Percentiles rank a stretch among this genome's conserved stretches.
Evolutionary conservation across 2,888 invertebrate genomes (phyloP).

Genomic region (Macrophya alboannulata): DNA sequence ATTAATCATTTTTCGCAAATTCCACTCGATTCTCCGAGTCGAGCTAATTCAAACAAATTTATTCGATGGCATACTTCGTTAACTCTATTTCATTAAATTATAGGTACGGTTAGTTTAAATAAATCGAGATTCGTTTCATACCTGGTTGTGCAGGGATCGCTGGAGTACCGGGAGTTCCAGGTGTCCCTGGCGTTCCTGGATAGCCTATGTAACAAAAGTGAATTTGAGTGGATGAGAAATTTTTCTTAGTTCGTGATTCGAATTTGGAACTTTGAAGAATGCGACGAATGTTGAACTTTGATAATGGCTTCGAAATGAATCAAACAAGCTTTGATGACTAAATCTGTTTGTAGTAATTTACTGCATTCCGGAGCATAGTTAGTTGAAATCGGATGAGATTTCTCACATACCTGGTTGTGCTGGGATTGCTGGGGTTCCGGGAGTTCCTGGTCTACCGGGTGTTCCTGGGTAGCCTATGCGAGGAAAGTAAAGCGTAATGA

Average conservation of each 20-base stretch:
- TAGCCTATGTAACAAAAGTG: slow-evolving; percentile 43
- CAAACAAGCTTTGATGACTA: neutral
- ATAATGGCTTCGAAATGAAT: neutral
- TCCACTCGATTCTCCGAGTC: neutral
- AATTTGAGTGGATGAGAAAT: slow-evolving; percentile 44
- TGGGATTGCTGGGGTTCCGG: slow-evolving; percentile 75
- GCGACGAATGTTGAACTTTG: neutral
- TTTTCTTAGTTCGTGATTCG: neutral
- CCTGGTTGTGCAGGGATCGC: slow-evolving; percentile 68
- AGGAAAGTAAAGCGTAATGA: slow-evolving; percentile 57
- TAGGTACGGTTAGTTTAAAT: no score
- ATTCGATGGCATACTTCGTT: no score
- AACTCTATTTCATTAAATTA: neutral
- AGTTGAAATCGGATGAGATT: neutral
- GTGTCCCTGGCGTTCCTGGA: slow-evolving; percentile 66
- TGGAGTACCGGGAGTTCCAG: slow-evolving; percentile 76
- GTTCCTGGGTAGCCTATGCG: slow-evolving; percentile 66
- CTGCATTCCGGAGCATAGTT: neutral
- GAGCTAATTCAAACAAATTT: no score
- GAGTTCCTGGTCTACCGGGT: slow-evolving; percentile 64
- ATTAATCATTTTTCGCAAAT: neutral
- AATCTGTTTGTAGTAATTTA: neutral
- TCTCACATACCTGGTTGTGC: slow-evolving; percentile 53
- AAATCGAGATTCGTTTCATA: neutral
- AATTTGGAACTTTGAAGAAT: neutral